phyloP scores from a whole-genome alignment of 1,140 invertebrate genomes.

The Diachasma alloeum region DNA sequence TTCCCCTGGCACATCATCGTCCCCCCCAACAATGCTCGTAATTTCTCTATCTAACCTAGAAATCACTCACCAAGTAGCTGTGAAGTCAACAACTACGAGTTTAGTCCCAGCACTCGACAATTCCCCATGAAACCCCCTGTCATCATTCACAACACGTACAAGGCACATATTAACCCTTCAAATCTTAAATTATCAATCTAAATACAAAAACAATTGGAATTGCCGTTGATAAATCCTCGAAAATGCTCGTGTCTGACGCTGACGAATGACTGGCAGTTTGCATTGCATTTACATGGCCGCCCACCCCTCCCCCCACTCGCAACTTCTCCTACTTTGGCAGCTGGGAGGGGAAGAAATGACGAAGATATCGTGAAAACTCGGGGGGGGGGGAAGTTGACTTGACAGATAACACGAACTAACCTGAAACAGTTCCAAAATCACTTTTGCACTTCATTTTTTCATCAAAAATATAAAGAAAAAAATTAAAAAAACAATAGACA shows the following conservation, averaged over 20 bases:
- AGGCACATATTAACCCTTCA: slow-evolving; percentile 43
- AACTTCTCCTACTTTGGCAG: too few species aligned
- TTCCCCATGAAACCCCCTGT: slow-evolving; percentile 85
- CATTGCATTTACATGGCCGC: not conserved
- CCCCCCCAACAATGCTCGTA: not conserved
- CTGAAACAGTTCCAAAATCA: not conserved
- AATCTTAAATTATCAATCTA: not conserved
- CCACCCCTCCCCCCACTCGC: not conserved
- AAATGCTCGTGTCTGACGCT: not conserved
- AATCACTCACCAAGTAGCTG: slow-evolving; percentile 81
- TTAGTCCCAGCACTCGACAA: slow-evolving; percentile 81
- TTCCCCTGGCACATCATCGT: too few species aligned
- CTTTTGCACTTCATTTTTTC: too few species aligned
- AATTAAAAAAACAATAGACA: too few species aligned
- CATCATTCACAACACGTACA: slow-evolving; percentile 70
- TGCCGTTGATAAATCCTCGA: not conserved
- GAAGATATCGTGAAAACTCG: not conserved
- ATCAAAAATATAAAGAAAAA: too few species aligned
- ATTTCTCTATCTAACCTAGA: slow-evolving; percentile 42
- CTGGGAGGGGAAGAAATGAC: not conserved
- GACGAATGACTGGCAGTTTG: not conserved
- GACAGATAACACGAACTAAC: not conserved
- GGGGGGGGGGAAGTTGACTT: not conserved
- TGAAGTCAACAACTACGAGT: slow-evolving; percentile 95
- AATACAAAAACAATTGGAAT: not conserved